These are phyloP conservation scores for Eulemur rubriventer DNA, from an alignment of 2,797 vertebrate genomes.

Conservation along the genomic window DNA sequence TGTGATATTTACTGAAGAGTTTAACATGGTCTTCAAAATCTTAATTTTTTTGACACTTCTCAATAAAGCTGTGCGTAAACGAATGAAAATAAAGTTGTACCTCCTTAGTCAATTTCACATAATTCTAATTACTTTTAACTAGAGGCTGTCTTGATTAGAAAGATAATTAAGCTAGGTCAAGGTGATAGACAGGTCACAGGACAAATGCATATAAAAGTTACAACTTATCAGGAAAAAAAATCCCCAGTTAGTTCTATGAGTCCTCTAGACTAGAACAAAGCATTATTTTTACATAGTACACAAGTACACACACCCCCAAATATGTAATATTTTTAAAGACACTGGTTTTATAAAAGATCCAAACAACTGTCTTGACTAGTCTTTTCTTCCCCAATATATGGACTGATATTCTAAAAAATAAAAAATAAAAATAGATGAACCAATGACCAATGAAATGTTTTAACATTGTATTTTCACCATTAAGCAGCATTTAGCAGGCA, in stretches of 20 bases:
- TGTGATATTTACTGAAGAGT: conserved; percentile 7
- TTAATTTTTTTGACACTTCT: conserved; percentile 67
- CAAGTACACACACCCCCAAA: not conserved
- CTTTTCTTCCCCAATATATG: not conserved
- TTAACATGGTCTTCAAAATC: conserved; percentile 50
- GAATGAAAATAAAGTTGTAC: conserved; percentile 69
- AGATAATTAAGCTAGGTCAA: conserved; percentile 78
- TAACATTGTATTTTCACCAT: not conserved
- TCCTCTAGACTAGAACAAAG: not conserved
- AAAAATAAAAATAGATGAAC: not conserved
- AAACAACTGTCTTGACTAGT: not conserved
- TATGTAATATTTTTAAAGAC: not conserved
- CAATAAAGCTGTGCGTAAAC: conserved; percentile 67
- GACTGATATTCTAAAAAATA: not conserved
- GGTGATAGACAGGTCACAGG: conserved; percentile 71
- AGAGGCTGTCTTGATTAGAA: conserved; percentile 63
- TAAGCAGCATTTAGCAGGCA: not conserved
- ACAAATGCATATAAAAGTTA: not conserved
- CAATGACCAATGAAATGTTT: not conserved
- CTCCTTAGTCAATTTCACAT: conserved; percentile 77
- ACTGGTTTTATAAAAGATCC: not conserved
- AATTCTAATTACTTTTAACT: conserved; percentile 76
- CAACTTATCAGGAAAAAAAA: conserved; percentile 18
- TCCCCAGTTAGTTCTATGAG: not conserved
- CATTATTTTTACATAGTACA: not conserved